Evolutionary conservation across 2,113 vertebrate species (phyloP), one percentile per base, ranked within the genome.

Genomic region (Gasterosteus nipponicus): DNA sequence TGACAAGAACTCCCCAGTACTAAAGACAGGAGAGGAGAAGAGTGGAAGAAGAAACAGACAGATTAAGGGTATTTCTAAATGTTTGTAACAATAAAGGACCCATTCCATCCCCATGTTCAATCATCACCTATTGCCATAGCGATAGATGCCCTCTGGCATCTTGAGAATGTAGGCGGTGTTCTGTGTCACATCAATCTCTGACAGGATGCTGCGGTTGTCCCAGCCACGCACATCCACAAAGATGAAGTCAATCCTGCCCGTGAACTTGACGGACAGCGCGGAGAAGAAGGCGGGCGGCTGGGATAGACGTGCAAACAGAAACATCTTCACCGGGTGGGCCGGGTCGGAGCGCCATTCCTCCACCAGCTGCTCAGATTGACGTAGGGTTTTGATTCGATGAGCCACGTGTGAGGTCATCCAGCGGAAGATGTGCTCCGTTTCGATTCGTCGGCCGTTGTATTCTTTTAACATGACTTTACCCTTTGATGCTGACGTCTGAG

Each of bases 391-490:
- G 89, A 99, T 96, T 33, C 97, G 95, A 46, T 97, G 96, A 47
- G 97, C 96, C 35, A 97, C 96, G 0, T 97, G 97, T 2, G 96
- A 95, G 4, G 97, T 98, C 94, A 99, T 98, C 98, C 98, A 99
- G 81, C 97, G 97, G 86, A 99, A 98, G 86, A 99, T 97, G 87
- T 97, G 96, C 56, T 98, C 97, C 0, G 94, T 95, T 78, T 98
- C 97, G 0, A 96, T 91, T 76, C 71, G 95, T 22, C 82, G 93
- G 46, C 97, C 97, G 0, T 82, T 93, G 73, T 99, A 99, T 59
- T 99, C 97, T 84, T 98, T 99, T 0, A 99, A 94, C 96, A 98
- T 97, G 26, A 99, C 98, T 85, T 96, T 99, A 4, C 98, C 98
- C 87, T 99, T 99, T 3, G 98, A 99, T 3, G 97, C 96, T 1